A percentile compares a stretch with the other conserved stretches of the same genome.
Evolutionary conservation across 1,140 invertebrate species (phyloP).

Genomic region (Trichoplusia ni): DNA sequence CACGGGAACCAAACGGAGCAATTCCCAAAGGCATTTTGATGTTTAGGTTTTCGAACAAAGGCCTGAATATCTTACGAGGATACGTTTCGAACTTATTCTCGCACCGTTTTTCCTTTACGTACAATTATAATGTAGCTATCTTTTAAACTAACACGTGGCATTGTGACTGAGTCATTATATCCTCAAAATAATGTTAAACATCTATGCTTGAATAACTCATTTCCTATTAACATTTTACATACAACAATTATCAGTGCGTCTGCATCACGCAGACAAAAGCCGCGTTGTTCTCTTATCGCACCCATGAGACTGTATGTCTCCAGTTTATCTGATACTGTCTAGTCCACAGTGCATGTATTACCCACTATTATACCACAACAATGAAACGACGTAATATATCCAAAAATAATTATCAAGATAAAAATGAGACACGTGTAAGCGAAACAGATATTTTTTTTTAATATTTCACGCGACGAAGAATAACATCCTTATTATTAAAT

Average conservation of each 20-base stretch:
- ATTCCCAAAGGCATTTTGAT: too few species aligned
- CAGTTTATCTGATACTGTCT: constrained; percentile 23
- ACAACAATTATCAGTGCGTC: constrained; percentile 16
- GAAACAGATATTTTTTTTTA: constrained; percentile 9
- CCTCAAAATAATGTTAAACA: too few species aligned
- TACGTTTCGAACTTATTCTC: too few species aligned
- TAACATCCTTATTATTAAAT: background rate
- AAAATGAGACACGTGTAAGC: constrained; percentile 15
- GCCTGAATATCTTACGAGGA: too few species aligned
- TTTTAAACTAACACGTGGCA: too few species aligned
- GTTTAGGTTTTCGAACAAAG: too few species aligned
- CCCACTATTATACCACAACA: constrained; percentile 8
- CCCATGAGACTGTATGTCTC: constrained; percentile 19
- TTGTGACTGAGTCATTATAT: too few species aligned
- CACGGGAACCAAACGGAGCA: too few species aligned
- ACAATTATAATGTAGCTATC: too few species aligned
- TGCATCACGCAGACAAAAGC: constrained; percentile 12
- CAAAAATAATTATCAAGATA: constrained; percentile 22
- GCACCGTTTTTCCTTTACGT: too few species aligned
- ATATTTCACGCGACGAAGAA: background rate
- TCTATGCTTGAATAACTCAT: background rate
- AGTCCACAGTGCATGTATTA: constrained; percentile 20
- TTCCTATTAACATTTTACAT: constrained; percentile 6
- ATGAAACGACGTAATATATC: constrained; percentile 10
- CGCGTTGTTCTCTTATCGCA: constrained; percentile 15